phyloP scores from a whole-genome alignment of 2,113 vertebrate genomes.

The Apteryx owenii region DNA sequence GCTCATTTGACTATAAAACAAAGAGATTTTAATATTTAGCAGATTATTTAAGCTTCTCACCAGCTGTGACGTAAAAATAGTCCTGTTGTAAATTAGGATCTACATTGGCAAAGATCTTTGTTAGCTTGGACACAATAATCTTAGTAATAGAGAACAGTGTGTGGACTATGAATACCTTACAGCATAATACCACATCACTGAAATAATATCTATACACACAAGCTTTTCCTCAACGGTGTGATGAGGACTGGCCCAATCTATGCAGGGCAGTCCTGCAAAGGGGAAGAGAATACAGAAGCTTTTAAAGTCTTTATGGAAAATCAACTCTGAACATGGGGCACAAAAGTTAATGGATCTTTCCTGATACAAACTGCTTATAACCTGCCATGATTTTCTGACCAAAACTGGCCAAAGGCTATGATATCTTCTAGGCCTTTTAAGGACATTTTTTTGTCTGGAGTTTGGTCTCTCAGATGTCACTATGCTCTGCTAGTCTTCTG shows the following conservation, averaged over 20 bases:
- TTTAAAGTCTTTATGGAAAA: not conserved
- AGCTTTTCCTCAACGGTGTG: not conserved
- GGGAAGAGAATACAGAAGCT: not conserved
- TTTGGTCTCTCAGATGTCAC: not conserved
- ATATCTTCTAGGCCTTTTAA: not conserved
- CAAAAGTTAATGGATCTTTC: not conserved
- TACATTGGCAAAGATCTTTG: not conserved
- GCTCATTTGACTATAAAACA: not conserved
- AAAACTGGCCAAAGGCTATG: not conserved
- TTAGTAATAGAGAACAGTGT: not conserved
- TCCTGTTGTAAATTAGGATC: not conserved
- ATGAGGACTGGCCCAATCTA: not conserved
- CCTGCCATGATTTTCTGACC: not conserved
- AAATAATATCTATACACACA: not conserved
- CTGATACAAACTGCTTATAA: rapidly evolving
- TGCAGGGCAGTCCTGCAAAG: not conserved
- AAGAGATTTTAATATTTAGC: not conserved
- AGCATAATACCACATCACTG: not conserved
- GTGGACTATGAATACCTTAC: not conserved
- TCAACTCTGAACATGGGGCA: not conserved
- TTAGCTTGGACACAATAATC: not conserved
- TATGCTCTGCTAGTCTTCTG: not conserved
- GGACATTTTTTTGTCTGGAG: not conserved
- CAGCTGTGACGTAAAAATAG: not conserved
- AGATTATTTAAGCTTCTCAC: not conserved